Conservation (phyloP, 2,888 invertebrate species). For the Eupithecia centaureata region DNA sequence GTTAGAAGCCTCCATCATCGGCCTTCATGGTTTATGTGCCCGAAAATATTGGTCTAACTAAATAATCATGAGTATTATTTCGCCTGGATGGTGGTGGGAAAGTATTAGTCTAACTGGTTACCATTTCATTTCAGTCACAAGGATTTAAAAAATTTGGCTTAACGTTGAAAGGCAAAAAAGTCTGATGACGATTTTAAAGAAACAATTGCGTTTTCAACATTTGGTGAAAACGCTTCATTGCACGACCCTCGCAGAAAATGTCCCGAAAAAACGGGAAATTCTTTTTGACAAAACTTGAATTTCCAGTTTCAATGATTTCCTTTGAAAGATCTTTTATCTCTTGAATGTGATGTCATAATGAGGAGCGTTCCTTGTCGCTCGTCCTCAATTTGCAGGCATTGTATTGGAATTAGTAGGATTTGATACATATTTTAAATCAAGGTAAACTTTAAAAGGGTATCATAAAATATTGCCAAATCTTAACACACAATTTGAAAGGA, state of each 20-base stretch:
- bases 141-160: background rate
- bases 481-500: too few relatives aligned
- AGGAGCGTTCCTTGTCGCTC: conserved; percentile 46
- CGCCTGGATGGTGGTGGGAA: background rate
- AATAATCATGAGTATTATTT: background rate
- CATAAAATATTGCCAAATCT: too few relatives aligned
- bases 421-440: too few relatives aligned
- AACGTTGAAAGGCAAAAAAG: background rate
- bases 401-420: conserved; percentile 41
- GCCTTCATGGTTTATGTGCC: too few relatives aligned
- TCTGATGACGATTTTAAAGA: background rate
- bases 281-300: conserved; percentile 49
- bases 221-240: conserved; percentile 19
- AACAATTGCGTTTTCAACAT: background rate
- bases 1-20: conserved; percentile 68
- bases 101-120: too few relatives aligned
- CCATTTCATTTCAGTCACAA: background rate
- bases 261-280: conserved; percentile 57
- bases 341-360: conserved; percentile 64
- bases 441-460: too few relatives aligned
- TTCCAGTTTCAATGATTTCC: conserved; percentile 55
- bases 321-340: conserved; percentile 62
- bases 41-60: background rate
- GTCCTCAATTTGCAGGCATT: conserved; percentile 38
- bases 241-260: conserved; percentile 45